Evolutionary conservation across 1,140 invertebrate genomes (phyloP).

Genomic region (Manduca sexta): DNA sequence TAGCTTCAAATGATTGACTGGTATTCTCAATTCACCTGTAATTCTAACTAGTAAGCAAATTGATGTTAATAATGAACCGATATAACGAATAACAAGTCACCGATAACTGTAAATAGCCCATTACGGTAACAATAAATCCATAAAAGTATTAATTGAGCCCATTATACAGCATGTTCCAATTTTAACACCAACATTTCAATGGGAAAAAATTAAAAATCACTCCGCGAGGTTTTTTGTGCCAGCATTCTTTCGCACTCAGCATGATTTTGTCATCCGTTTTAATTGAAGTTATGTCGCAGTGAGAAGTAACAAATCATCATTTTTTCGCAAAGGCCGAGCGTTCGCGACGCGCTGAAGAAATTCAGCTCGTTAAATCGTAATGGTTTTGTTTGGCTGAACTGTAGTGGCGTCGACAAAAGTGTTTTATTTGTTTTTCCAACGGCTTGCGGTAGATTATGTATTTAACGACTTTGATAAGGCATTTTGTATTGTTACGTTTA

Average conservation of each 20-base stretch:
- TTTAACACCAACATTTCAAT: slow-evolving; percentile 30
- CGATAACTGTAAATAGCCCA: not conserved
- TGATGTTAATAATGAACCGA: no score
- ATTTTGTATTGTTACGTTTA: no score
- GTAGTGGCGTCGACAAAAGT: slow-evolving; percentile 40
- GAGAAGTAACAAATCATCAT: slow-evolving; percentile 62
- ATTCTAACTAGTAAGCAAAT: no score
- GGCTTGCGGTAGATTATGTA: no score
- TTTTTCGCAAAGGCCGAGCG: slow-evolving; percentile 51
- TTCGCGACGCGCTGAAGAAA: slow-evolving; percentile 50
- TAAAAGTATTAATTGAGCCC: slow-evolving; percentile 60
- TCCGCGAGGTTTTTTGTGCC: not conserved
- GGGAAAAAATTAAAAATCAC: not conserved
- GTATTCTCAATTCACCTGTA: no score
- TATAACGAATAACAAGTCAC: no score
- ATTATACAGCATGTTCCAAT: slow-evolving; percentile 43
- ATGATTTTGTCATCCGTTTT: slow-evolving; percentile 63
- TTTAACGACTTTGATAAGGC: no score
- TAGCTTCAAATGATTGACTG: no score
- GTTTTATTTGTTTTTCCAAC: slow-evolving; percentile 12
- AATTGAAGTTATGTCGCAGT: slow-evolving; percentile 42
- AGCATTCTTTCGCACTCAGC: slow-evolving; percentile 4
- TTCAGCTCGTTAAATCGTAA: slow-evolving; percentile 61
- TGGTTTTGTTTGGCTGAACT: slow-evolving; percentile 45
- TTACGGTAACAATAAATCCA: slow-evolving; percentile 44